A percentile compares a stretch with the other conserved stretches of the same genome.
Conservation (phyloP, 1,140 invertebrate species). For the Hypsibius dujardini region DNA sequence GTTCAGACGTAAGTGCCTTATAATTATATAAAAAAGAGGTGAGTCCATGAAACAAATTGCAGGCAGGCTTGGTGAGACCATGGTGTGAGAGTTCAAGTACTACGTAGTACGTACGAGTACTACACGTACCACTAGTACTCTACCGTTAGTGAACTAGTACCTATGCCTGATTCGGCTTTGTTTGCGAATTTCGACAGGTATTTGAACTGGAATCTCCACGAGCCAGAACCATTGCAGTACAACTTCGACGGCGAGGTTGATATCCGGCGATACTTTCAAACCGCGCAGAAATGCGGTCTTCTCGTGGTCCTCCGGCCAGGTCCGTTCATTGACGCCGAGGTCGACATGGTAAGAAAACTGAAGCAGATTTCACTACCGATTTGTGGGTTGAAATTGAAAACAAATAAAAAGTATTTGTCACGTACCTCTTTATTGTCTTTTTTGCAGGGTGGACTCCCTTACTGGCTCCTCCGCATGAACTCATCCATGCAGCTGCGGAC, state of each 20-base stretch:
- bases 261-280: background rate
- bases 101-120: no score
- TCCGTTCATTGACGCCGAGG: conserved; percentile 13
- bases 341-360: background rate
- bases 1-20: conserved; percentile 3
- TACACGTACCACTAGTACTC: no score
- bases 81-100: no score
- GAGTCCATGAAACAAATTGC: no score
- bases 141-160: no score
- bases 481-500: background rate
- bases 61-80: no score
- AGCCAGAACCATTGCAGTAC: background rate
- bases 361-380: no score
- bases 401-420: no score
- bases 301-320: background rate
- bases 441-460: background rate
- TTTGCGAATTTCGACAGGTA: background rate
- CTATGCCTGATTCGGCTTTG: no score
- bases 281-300: background rate
- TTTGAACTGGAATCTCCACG: background rate
- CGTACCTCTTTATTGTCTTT: no score
- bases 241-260: conserved; percentile 6
- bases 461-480: background rate
- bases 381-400: no score
- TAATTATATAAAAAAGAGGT: no score